A percentile compares a stretch with the other conserved stretches of the same genome.
phyloP scores from a whole-genome alignment of 1,140 invertebrate genomes.

The Macrobrachium nipponense region DNA sequence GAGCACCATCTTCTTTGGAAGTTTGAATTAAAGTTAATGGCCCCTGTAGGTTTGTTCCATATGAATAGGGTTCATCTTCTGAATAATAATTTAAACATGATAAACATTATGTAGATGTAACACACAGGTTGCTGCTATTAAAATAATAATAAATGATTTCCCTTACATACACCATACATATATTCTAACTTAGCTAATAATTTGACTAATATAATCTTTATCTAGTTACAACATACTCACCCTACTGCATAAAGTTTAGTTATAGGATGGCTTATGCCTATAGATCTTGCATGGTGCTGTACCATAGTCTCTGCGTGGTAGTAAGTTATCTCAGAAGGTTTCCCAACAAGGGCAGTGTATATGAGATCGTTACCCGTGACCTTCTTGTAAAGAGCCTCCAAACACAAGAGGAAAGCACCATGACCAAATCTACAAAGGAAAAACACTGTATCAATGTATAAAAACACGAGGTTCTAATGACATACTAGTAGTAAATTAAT shows the following conservation, averaged over 20 bases:
- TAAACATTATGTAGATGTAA: no score
- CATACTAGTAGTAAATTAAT: no score
- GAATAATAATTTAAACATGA: no score
- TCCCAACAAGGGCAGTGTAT: constrained; percentile 76
- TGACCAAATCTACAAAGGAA: constrained; percentile 72
- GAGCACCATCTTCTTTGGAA: no score
- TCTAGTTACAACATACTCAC: constrained; percentile 33
- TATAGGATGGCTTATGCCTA: constrained; percentile 66
- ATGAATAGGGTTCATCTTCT: no score
- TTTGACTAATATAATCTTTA: not conserved
- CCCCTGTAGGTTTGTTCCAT: no score
- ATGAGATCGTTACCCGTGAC: constrained; percentile 75
- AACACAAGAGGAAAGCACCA: constrained; percentile 77
- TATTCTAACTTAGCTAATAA: no score
- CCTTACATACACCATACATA: no score
- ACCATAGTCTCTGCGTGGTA: constrained; percentile 75
- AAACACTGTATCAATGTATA: not conserved
- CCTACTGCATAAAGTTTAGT: constrained; percentile 64
- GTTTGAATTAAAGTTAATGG: no score
- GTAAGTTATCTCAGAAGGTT: constrained; percentile 78
- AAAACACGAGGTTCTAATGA: no score
- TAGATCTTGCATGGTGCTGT: constrained; percentile 71
- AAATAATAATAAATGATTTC: no score
- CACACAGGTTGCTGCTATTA: no score
- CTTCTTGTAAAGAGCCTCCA: constrained; percentile 78